Base-by-base conservation (phyloP, 2,113 vertebrate genomes). In the Scopus umbretta region DNA sequence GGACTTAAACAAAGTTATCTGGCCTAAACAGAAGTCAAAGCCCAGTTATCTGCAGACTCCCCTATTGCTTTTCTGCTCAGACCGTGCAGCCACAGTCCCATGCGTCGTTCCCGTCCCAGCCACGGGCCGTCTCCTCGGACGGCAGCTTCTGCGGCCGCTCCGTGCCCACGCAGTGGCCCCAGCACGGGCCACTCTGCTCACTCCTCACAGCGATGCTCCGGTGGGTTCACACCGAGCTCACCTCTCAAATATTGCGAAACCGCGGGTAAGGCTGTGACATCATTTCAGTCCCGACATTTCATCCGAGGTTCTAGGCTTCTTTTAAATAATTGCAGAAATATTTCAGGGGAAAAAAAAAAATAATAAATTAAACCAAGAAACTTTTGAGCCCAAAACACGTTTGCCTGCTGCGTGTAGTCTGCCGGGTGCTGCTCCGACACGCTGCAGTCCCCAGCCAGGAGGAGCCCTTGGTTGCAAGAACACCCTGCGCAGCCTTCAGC, bases 361-460 rank as follows among this genome's bases (percentile, higher is more conserved):
- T n/a, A n/a, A n/a, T n/a, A n/a, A n/a, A n/a, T n/a, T n/a, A n/a
- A 38, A 9, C 10, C 16, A 21, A 42, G 30, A 22, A 15, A 20
- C 9, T 22, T n/a, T 21, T 15, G 56, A 71, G 27, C 7, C 34
- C 27, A 16, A 61, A 36, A n/a, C 58, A 26, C 36, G 27, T 22
- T 38, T 23, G 21, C 18, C 36, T 1, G 3, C 53, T 19, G 22
- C 27, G 18, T 4, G 10, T 26, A 34, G 36, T 6, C 36, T 40
- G 19, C 17, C 22, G 1, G 5, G 40, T n/a, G 13, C 62, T 30
- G 50, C 30, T 43, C 26, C 1, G 0, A 7, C 32, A 50, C 1
- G 0, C 9, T 10, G 16, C 17, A 11, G 29, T 34, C 20, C 45
- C 49, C 38, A 14, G 27, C 27, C 29, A 8, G 34, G 45, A 49